Conservation (phyloP, 30 jellyfish, hydroid and myxozoan genomes). For the Pseudorhiza aurosa region DNA sequence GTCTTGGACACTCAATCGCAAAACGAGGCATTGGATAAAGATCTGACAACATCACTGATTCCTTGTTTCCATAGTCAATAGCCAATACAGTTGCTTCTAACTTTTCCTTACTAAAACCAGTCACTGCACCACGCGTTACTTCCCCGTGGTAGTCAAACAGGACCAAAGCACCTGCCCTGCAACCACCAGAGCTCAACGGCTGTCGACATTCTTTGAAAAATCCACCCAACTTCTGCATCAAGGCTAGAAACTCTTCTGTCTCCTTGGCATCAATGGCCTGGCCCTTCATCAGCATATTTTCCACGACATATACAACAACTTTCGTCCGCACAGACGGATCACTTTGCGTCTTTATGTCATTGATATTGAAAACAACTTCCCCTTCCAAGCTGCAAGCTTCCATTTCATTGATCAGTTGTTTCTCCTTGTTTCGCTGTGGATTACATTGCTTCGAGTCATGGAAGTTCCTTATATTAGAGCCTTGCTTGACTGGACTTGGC, state of each 20-base stretch:
- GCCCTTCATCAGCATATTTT: conserved; percentile 44
- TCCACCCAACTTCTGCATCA: conserved; percentile 29
- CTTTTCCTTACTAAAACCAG: neutral
- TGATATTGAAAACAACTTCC: neutral
- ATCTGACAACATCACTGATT: conserved; percentile 12
- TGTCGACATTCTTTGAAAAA: neutral
- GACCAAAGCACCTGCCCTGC: conserved; percentile 61
- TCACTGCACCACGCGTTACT: conserved; percentile 47
- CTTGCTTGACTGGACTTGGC: neutral
- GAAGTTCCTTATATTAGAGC: conserved; percentile 1
- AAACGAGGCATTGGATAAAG: conserved; percentile 39
- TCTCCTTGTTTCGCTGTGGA: conserved; percentile 1
- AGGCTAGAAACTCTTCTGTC: conserved; percentile 15
- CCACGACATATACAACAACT: conserved; percentile 42
- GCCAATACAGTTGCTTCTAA: conserved; percentile 34
- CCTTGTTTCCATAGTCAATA: conserved; percentile 63
- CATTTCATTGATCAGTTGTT: conserved; percentile 10
- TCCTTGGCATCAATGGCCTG: conserved; percentile 41
- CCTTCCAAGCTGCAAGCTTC: conserved; percentile 11
- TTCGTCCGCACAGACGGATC: neutral
- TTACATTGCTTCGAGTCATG: neutral
- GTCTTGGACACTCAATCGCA: conserved; percentile 54
- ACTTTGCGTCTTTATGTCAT: conserved; percentile 32
- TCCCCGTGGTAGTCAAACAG: conserved; percentile 43
- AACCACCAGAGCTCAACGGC: neutral